Evolutionary conservation across 1,140 invertebrate genomes (phyloP), one percentile per base, ranked within the genome.

Genomic region (Pectinophora gossypiella): DNA sequence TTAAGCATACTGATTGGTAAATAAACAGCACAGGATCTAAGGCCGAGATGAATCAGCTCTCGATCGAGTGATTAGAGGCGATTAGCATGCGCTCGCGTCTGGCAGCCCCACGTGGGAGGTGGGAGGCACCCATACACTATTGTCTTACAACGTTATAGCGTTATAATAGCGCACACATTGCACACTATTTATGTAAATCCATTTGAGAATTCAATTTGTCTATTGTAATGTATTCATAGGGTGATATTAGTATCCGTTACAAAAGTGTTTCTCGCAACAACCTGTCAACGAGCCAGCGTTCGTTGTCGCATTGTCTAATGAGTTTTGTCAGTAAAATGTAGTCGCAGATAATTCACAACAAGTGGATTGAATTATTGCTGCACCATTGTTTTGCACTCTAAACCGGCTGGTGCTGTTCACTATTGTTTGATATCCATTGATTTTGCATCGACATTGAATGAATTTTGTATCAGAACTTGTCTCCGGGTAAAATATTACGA

Each of bases 131-230:
- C 60, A 38, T 54, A 56, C 55, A 59, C 71, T 68, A 85, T 85
- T 85, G 82, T 85, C 75, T 83, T 76, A 81, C 72, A 72, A 69
- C 66, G 63, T 73, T 80, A 82, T 73, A 80, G 65, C 72, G 74
- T 72, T 75, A 72, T 82, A 78, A 81, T 74, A 77, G 66, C 64
- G 70, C 71, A 63, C 62, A 68, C 54, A 74, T 75, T 76, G 74
- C 74, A 76, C 67, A 82, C 72, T 82, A 73, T 78, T 83, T 80
- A 82, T 78, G 78, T 82, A 68, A 82, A 84, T 84, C 61, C 66
- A 54, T 61, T 74, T 76, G 70, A 80, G 72, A 76, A 82, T 80
- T 80, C 76, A 78, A 84, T 82, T 84, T 76, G 69, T 72, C 69
- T 62, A 59, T 64, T 71, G 56, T 76, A 75, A 77, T 74, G 59